A percentile compares a stretch with the other conserved stretches of the same genome.
phyloP scores from a whole-genome alignment of 2,888 invertebrate species.

The Tetragonisca angustula region DNA sequence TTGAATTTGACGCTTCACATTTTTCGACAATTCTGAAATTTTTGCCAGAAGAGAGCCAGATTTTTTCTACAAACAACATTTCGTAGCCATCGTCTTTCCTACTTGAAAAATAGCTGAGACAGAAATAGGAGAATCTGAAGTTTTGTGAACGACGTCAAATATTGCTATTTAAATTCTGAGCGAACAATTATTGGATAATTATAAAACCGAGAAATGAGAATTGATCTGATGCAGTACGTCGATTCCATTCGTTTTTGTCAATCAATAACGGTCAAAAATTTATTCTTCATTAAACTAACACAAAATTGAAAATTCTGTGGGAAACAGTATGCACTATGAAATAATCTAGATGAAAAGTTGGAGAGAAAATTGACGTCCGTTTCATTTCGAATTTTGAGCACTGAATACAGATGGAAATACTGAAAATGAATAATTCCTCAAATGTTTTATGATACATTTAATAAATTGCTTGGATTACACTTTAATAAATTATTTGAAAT shows the following conservation, averaged over 20 bases:
- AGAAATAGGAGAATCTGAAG: neutral
- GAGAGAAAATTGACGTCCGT: neutral
- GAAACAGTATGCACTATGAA: neutral
- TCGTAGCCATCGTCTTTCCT: neutral
- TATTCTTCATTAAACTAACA: constrained; percentile 1
- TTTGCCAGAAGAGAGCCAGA: neutral
- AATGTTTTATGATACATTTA: too few relatives aligned
- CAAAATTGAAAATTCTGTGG: constrained; percentile 6
- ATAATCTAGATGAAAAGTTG: neutral
- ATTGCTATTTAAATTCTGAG: neutral
- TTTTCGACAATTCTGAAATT: neutral
- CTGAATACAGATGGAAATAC: neutral
- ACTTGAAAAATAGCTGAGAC: neutral
- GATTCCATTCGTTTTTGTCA: neutral
- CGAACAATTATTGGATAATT: neutral
- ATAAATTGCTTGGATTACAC: too few relatives aligned
- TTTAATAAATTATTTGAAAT: too few relatives aligned
- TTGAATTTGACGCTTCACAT: neutral
- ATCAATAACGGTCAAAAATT: neutral
- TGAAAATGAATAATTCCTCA: too few relatives aligned
- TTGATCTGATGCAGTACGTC: neutral
- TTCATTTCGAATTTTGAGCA: neutral
- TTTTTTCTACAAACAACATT: neutral
- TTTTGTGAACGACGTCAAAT: neutral
- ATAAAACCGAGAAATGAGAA: neutral